These are phyloP conservation scores for Trochalopteron elliotii DNA, from an alignment of 2,113 vertebrate species.

Conservation along the genomic window DNA sequence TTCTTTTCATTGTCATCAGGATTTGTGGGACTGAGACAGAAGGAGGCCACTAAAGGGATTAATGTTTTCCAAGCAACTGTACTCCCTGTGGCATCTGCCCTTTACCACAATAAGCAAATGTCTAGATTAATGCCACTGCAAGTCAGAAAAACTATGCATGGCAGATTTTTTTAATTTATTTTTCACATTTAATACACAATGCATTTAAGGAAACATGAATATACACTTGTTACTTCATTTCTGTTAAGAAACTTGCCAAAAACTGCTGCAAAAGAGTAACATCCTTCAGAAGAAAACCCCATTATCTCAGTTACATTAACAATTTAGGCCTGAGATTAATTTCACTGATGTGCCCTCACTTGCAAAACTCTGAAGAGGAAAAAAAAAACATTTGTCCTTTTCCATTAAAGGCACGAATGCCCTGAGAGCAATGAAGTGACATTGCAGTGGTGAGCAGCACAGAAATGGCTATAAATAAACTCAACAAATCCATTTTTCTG, in stretches of 20 bases:
- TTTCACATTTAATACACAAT: neutral
- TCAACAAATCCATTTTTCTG: neutral
- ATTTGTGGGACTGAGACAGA: neutral
- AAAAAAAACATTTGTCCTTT: neutral
- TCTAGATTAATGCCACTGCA: neutral
- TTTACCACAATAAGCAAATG: neutral
- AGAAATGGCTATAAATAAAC: slow-evolving; percentile 7
- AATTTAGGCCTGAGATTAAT: neutral
- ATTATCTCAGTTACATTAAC: neutral
- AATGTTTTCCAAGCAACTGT: neutral
- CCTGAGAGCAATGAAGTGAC: neutral
- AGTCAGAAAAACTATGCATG: neutral
- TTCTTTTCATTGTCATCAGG: neutral
- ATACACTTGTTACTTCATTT: neutral
- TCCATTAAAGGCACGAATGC: neutral
- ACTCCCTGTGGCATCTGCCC: neutral
- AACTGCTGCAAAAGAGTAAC: neutral
- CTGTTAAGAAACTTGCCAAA: neutral
- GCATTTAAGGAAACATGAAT: neutral
- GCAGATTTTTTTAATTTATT: neutral
- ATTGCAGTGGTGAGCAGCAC: neutral
- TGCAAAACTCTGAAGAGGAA: neutral
- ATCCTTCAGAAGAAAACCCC: neutral
- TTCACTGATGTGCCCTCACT: neutral
- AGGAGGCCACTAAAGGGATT: neutral